Base-by-base conservation (phyloP, 2,888 invertebrate genomes). In the Sesamia inferens region DNA sequence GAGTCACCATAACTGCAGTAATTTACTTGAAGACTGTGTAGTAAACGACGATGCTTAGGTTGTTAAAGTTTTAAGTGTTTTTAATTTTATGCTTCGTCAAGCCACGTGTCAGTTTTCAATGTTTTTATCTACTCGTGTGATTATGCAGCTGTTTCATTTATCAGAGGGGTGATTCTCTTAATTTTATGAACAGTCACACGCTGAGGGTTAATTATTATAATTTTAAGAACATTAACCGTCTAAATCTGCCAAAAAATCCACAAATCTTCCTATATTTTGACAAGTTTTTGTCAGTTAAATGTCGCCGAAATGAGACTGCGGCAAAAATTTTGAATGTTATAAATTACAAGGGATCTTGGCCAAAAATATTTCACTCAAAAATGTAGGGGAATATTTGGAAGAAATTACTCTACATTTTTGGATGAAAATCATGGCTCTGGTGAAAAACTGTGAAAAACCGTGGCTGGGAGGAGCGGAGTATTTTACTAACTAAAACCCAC, bases 1-100 rank as follows among this genome's bases (percentile, higher is more conserved):
- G 16, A 39, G 63, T 78, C 58, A 69, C 22, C 31, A 44, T 62
- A 22, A 13, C 8, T 16, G 44, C 13, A 19, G 31, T 59, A 67
- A 66, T 65, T 62, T 13, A 66, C 16, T 51, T 44, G 31, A 19
- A 14, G 6, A 57, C 7, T 66, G 7, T 31, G 22, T 19, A 2
- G 42, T 47, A 4, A 14, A 22, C 22, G 16, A 19, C 16, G 11
- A 54, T 14, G 22, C 19, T 8, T 24, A 19, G 31, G 39, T 16
- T 22, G n/a, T n/a, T n/a, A n/a, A n/a, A n/a, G n/a, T n/a, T 54
- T 16, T 0, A 39, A 22, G n/a, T 14, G 16, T 2, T 16, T 31
- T 16, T 13, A 39, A 6, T 48, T n/a, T 39, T 48, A 31, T 39
- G 39, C 11, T 39, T 48, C 2, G 2, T 62, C 19, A 24, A n/a